A percentile compares a stretch with the other conserved stretches of the same genome.
Evolutionary conservation across 2,797 vertebrate genomes (phyloP).

Genomic region (Ibycter americanus): DNA sequence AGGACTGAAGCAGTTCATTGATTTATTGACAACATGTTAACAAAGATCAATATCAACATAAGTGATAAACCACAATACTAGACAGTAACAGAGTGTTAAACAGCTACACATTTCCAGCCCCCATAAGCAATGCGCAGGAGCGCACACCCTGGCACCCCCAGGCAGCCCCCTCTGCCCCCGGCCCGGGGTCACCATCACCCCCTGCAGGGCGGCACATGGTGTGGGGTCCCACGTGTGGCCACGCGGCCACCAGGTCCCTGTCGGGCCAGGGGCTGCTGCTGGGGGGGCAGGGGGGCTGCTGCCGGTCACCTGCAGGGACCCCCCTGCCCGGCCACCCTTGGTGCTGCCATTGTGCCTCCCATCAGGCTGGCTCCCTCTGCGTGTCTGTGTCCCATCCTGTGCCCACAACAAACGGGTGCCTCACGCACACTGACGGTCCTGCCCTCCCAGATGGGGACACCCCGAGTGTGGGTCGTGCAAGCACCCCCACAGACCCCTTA

Average conservation of each 20-base stretch:
- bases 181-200: rapidly evolving
- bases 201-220: rapidly evolving
- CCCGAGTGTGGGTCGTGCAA: rapidly evolving
- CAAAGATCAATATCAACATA: neutral
- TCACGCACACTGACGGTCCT: rapidly evolving
- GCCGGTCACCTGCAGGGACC: no score
- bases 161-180: rapidly evolving
- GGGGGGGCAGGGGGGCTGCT: neutral
- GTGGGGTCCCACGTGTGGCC: no score
- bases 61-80: neutral
- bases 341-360: neutral
- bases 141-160: rapidly evolving
- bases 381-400: neutral
- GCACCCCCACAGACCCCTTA: neutral
- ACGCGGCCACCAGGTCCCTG: rapidly evolving
- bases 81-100: neutral
- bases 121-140: neutral
- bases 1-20: neutral
- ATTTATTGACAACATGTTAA: neutral
- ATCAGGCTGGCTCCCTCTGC: neutral
- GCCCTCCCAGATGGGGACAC: rapidly evolving
- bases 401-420: rapidly evolving
- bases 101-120: rapidly evolving
- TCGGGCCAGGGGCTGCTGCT: neutral
- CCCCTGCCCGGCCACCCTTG: neutral